A percentile compares a stretch with the other conserved stretches of the same genome.
Evolutionary conservation across 2,797 vertebrate genomes (phyloP).

Genomic region (Ambastaia sidthimunki): DNA sequence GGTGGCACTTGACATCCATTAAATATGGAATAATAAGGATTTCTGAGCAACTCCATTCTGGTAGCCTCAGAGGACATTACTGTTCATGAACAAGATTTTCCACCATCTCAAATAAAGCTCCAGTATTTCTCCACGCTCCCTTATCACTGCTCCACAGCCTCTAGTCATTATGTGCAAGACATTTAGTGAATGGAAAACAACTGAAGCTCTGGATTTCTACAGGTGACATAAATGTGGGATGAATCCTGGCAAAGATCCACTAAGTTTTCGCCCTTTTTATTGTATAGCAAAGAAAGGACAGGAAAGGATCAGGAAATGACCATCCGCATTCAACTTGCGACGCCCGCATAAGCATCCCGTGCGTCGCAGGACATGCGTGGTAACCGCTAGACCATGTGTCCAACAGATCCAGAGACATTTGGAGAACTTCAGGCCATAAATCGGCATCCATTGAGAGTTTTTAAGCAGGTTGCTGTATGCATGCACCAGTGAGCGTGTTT

Average conservation of each 20-base stretch:
- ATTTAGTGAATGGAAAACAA: conserved; percentile 13
- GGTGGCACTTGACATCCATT: conserved; percentile 13
- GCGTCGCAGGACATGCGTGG: neutral
- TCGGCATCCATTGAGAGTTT: neutral
- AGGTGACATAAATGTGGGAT: neutral
- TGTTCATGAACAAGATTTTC: conserved; percentile 15
- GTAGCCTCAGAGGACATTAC: conserved; percentile 4
- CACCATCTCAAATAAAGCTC: neutral
- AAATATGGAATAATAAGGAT: conserved; percentile 6
- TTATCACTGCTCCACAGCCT: neutral
- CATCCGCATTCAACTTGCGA: no score
- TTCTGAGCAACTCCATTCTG: conserved; percentile 18
- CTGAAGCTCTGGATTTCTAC: neutral
- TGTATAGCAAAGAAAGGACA: neutral
- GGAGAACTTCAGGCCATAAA: neutral
- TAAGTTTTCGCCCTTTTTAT: neutral
- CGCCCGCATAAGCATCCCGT: neutral
- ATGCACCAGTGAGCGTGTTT: neutral
- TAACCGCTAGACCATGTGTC: no score
- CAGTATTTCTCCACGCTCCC: neutral
- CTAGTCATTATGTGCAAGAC: neutral
- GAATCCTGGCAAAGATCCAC: neutral
- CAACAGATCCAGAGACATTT: neutral
- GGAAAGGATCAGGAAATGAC: neutral
- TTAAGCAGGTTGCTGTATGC: conserved; percentile 18